Base-by-base conservation (phyloP, 1,140 invertebrate genomes). In the Ptiloglossa arizonensis region DNA sequence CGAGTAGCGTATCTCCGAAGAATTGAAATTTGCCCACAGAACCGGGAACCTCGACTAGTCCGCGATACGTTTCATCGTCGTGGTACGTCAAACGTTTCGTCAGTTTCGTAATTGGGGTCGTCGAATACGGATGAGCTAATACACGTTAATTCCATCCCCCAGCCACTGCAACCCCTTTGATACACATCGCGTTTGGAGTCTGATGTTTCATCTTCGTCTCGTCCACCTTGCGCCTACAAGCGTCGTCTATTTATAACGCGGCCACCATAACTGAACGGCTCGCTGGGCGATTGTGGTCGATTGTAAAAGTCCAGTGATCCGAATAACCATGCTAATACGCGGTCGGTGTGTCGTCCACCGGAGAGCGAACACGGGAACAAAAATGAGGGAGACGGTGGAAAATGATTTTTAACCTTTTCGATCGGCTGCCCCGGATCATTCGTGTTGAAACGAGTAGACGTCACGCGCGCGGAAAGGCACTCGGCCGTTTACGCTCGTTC, bases 371-470 rank as follows among this genome's bases (percentile, higher is more conserved):
- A 50, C 52, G 48, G 4, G 52, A 22, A 27, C 11, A n/a, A 70
- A 63, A 32, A 46, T 24, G 27, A 24, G 32, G 19, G 13, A n/a
- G 17, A 5, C n/a, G 48, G 41, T 13, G 67, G 71, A 72, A 80
- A 79, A 85, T 85, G 76, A 86, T 86, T 85, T 86, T 86, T 86
- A 85, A 72, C 80, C 29, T 86, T 86, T 85, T 76, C 84, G 15
- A 85, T 69, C 78, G 82, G 71, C 56, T 54, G 62, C 66, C 8
- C 59, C 32, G 62, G 80, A 82, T 82, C 75, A 85, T 54, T 64
- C 64, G 27, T 52, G 48, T 19, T 79, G 59, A 62, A 73, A 83
- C 79, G 35, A 71, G 29, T 59, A 44, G 15, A 38, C 72, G 56
- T 22, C 46, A 69, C 41, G 54, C 63, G 44, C 38, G 24, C 66